Percentiles rank a stretch among this genome's conserved stretches.
These are phyloP conservation scores for Apostichopus parvimensis DNA, from an alignment of 35 echinoderm and acorn worm genomes.

Conservation along the genomic window DNA sequence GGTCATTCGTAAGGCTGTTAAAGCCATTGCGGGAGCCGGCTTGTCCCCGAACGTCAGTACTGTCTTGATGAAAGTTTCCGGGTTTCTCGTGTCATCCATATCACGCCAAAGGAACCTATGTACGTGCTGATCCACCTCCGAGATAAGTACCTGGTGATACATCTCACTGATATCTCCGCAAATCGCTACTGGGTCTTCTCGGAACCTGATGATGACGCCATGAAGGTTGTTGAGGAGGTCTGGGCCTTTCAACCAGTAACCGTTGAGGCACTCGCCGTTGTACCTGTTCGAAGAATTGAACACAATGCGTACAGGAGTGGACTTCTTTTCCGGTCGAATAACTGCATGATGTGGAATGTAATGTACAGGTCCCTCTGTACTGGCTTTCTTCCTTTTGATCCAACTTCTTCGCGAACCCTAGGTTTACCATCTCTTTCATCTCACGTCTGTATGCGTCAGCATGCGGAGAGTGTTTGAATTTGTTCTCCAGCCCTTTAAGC, in stretches of 20 bases:
- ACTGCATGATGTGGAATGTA: slow-evolving; percentile 55
- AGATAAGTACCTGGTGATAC: slow-evolving; percentile 64
- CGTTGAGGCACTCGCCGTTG: slow-evolving; percentile 52
- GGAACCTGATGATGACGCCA: slow-evolving; percentile 55
- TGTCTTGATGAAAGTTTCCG: slow-evolving; percentile 42
- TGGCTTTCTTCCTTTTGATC: not conserved
- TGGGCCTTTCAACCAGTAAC: slow-evolving; percentile 74
- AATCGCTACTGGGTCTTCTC: slow-evolving; percentile 50
- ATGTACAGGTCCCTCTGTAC: slow-evolving; percentile 49
- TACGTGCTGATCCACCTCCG: slow-evolving; percentile 49
- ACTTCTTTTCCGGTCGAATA: slow-evolving; percentile 56
- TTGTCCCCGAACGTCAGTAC: slow-evolving; percentile 58
- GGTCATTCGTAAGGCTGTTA: slow-evolving; percentile 55
- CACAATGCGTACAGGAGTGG: slow-evolving; percentile 68
- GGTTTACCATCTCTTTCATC: slow-evolving; percentile 47
- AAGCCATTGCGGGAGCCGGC: slow-evolving; percentile 43
- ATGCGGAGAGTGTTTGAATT: slow-evolving; percentile 7
- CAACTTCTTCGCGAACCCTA: slow-evolving; percentile 51
- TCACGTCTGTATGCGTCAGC: slow-evolving; percentile 32
- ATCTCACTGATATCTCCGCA: slow-evolving; percentile 69
- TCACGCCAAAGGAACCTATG: slow-evolving; percentile 62
- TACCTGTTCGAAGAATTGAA: slow-evolving; percentile 66
- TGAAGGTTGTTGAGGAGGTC: slow-evolving; percentile 66
- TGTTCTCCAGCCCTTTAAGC: slow-evolving; percentile 43
- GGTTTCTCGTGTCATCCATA: not conserved